Evolutionary conservation across 2,113 vertebrate species (phyloP).

Genomic region (Cephalopholis sonnerati): DNA sequence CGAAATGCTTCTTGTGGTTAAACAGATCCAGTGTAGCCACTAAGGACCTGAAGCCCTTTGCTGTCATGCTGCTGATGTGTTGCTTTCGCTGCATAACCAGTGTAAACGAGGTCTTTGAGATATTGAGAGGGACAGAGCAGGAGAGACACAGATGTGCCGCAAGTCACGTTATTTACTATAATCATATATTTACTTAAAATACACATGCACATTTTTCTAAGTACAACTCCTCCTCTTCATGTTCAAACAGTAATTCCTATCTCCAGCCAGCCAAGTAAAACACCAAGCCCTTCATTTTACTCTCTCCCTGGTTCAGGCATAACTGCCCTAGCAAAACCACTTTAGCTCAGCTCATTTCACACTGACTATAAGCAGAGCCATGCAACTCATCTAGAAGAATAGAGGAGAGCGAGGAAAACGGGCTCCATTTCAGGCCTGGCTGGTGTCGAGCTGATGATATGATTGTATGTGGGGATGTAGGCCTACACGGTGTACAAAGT

Average conservation of each 20-base stretch:
- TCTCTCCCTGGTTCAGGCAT: constrained; percentile 44
- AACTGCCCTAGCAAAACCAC: constrained; percentile 55
- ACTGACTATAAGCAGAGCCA: constrained; percentile 50
- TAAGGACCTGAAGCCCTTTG: background rate
- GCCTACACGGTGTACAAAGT: constrained; percentile 36
- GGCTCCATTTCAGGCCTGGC: constrained; percentile 72
- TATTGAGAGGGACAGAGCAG: background rate
- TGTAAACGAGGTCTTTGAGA: background rate
- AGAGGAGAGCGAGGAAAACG: constrained; percentile 49
- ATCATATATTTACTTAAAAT: constrained; percentile 37
- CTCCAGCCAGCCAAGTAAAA: constrained; percentile 49
- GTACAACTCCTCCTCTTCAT: constrained; percentile 39
- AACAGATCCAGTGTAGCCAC: background rate
- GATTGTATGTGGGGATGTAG: constrained; percentile 57
- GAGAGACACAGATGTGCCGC: background rate
- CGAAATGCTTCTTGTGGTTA: background rate
- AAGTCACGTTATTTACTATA: constrained; percentile 20
- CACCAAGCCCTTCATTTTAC: constrained; percentile 48
- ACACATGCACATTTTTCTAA: constrained; percentile 11
- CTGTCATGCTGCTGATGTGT: background rate
- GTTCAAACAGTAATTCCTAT: constrained; percentile 53
- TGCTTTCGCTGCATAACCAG: background rate
- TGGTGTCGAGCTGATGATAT: constrained; percentile 59
- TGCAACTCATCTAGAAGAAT: constrained; percentile 65
- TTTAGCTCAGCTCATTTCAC: constrained; percentile 70